These are phyloP conservation scores for Streblospio benedicti DNA, from an alignment of 1,140 invertebrate genomes.

Conservation along the genomic window DNA sequence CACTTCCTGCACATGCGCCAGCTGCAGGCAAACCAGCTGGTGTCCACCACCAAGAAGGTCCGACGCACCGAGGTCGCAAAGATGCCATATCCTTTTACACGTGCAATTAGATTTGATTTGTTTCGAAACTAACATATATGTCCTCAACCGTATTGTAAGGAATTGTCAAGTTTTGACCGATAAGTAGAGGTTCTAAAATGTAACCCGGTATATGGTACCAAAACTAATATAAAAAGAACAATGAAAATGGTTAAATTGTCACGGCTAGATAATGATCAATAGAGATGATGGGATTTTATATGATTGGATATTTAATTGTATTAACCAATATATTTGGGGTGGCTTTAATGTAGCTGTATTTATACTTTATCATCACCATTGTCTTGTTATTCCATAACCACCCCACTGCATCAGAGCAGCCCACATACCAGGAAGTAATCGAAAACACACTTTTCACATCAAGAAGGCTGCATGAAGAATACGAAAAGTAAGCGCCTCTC, in stretches of 20 bases:
- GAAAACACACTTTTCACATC: neutral
- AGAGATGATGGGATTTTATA: neutral
- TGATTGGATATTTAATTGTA: neutral
- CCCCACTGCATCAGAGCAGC: neutral
- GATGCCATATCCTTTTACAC: slow-evolving; percentile 33
- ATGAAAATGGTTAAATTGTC: neutral
- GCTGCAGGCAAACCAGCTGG: slow-evolving; percentile 29
- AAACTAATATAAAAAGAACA: neutral
- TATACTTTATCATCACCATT: neutral
- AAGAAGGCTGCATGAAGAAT: neutral
- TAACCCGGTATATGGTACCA: neutral
- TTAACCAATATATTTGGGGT: neutral
- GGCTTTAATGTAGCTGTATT: neutral
- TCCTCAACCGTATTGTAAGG: neutral
- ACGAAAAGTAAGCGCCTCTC: too few relatives aligned
- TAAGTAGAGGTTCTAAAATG: too few relatives aligned
- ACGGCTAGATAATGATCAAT: neutral
- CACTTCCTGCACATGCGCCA: slow-evolving; percentile 39
- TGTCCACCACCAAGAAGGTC: slow-evolving; percentile 34
- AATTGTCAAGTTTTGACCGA: neutral
- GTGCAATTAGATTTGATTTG: neutral
- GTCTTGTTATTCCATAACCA: neutral
- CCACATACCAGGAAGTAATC: neutral
- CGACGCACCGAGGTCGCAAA: slow-evolving; percentile 33
- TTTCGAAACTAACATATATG: neutral